These are phyloP conservation scores for Parotocinclus haroldoi DNA, from an alignment of 2,797 vertebrate species.

Conservation along the genomic window DNA sequence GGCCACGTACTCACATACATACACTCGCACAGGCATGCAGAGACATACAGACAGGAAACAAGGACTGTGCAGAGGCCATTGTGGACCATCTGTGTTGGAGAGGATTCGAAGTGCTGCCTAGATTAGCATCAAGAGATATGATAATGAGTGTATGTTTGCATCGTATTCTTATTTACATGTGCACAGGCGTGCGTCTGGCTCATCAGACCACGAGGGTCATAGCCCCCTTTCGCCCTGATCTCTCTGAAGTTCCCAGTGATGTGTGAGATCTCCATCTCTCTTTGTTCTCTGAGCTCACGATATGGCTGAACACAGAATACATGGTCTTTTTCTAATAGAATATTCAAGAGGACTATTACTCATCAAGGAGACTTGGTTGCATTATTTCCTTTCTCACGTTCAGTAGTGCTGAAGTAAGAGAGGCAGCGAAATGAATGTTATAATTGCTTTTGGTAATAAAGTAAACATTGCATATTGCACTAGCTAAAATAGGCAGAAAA, in stretches of 20 bases:
- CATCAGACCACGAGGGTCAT: conserved; percentile 26
- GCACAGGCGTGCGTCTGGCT: background rate
- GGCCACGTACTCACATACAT: conserved; percentile 47
- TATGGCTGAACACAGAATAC: conserved; percentile 10
- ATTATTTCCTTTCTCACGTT: conserved; percentile 7
- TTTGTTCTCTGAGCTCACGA: conserved; percentile 12
- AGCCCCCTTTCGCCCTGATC: conserved; percentile 16
- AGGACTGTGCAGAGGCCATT: conserved; percentile 39
- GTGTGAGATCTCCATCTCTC: background rate
- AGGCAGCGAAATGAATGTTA: conserved; percentile 31
- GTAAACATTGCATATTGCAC: conserved; percentile 45
- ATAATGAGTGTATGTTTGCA: conserved; percentile 14
- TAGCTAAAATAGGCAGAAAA: conserved; percentile 47
- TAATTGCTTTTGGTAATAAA: conserved; percentile 46
- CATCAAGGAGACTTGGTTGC: conserved; percentile 8
- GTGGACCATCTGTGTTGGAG: conserved; percentile 51
- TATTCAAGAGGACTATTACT: conserved; percentile 10
- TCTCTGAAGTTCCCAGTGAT: conserved; percentile 8
- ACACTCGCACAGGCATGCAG: conserved; percentile 38
- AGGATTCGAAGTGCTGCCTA: conserved; percentile 42
- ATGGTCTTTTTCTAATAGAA: conserved; percentile 4
- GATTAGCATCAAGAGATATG: conserved; percentile 44
- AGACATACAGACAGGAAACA: conserved; percentile 43
- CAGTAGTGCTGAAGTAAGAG: conserved; percentile 8
- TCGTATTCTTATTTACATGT: conserved; percentile 7